Percentiles rank a stretch among this genome's conserved stretches.
These are phyloP conservation scores for Lepilemur ruficaudatus DNA, from an alignment of 2,797 vertebrate species.

Conservation along the genomic window DNA sequence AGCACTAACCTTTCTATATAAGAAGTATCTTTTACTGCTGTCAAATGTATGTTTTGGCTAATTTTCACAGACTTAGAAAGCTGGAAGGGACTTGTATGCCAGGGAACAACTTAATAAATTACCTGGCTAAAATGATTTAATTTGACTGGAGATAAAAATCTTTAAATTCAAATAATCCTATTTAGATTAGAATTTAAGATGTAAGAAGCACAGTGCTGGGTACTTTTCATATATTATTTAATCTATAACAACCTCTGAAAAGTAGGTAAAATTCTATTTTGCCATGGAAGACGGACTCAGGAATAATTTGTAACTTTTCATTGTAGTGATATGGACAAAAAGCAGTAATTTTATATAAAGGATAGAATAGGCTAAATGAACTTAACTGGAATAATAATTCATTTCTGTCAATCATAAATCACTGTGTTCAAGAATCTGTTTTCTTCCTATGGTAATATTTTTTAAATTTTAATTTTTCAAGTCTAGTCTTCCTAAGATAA, in stretches of 20 bases:
- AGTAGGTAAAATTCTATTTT: background rate
- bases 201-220: background rate
- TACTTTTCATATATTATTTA: background rate
- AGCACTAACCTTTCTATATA: background rate
- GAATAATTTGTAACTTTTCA: background rate
- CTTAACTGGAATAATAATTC: background rate
- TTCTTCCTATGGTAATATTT: background rate
- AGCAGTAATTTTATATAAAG: constrained; percentile 6
- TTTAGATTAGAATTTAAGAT: constrained; percentile 9
- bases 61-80: constrained; percentile 46
- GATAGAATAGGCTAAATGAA: background rate
- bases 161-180: background rate
- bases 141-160: constrained; percentile 9
- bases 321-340: background rate
- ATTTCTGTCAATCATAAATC: background rate
- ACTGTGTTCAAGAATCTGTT: background rate
- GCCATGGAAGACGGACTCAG: background rate
- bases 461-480: background rate
- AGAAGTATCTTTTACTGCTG: background rate
- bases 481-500: background rate
- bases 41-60: background rate
- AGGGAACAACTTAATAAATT: background rate
- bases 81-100: background rate
- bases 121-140: background rate
- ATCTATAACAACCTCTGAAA: background rate